A percentile compares a stretch with the other conserved stretches of the same genome.
phyloP scores from a whole-genome alignment of 2,113 vertebrate species.

The Aphelocoma coerulescens region DNA sequence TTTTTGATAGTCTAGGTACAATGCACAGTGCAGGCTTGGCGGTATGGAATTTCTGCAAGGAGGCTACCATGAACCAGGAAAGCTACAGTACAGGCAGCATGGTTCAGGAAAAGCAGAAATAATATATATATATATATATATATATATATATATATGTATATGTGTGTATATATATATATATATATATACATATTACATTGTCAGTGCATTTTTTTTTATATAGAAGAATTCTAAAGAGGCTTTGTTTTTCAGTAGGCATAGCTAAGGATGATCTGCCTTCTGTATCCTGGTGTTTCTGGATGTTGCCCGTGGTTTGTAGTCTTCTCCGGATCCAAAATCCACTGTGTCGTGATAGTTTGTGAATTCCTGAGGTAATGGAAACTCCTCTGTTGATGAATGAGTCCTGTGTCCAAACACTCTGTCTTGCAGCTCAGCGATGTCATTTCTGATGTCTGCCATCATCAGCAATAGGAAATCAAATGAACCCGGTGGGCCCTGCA shows the following conservation, averaged over 20 bases:
- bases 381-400: constrained; percentile 81
- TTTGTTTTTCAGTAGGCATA: background rate
- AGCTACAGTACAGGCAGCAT: constrained; percentile 32
- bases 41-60: background rate
- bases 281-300: constrained; percentile 72
- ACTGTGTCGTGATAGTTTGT: constrained; percentile 79
- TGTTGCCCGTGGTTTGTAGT: constrained; percentile 72
- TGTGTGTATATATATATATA: background rate
- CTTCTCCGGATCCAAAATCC: constrained; percentile 89
- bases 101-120: constrained; percentile 49
- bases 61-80: constrained; percentile 1
- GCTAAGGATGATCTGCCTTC: constrained; percentile 72
- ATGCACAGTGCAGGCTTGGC: background rate
- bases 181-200: constrained; percentile 42
- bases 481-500: constrained; percentile 92
- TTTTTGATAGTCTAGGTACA: background rate
- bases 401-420: constrained; percentile 83
- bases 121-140: background rate
- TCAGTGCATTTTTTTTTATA: constrained; percentile 64
- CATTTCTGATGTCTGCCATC: constrained; percentile 95
- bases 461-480: constrained; percentile 94
- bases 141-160: constrained; percentile 13
- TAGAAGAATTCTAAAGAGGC: constrained; percentile 22
- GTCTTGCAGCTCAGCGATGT: constrained; percentile 90
- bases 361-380: constrained; percentile 82